Percentiles rank a stretch among this genome's conserved stretches.
Conservation (phyloP, 2,888 invertebrate species). For the Tiliacea citrago region DNA sequence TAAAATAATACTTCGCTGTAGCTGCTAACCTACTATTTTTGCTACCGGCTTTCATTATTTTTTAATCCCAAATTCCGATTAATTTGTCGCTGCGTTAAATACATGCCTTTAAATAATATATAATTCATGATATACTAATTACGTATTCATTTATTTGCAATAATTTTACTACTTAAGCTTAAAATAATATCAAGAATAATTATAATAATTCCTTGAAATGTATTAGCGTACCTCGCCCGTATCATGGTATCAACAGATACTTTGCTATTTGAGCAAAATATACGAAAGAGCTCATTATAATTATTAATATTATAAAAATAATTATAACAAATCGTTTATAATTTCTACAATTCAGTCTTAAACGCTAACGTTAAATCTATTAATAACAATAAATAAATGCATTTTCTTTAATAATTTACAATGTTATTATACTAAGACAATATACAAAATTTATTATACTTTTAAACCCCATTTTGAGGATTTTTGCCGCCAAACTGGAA, state of each 20-base stretch:
- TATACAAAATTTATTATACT: constrained; percentile 66
- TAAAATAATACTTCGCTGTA: too few relatives aligned
- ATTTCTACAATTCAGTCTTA: constrained; percentile 77
- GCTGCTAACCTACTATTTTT: too few relatives aligned
- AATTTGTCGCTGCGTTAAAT: too few relatives aligned
- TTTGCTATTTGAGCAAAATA: constrained; percentile 38
- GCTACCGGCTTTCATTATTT: too few relatives aligned
- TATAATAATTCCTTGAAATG: constrained; percentile 32
- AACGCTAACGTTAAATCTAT: constrained; percentile 73
- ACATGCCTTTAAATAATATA: too few relatives aligned
- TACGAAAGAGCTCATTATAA: constrained; percentile 44
- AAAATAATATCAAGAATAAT: constrained; percentile 24
- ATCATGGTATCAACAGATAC: constrained; percentile 47
- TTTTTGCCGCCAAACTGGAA: constrained; percentile 32
- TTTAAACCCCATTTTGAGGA: constrained; percentile 11
- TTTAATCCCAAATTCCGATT: too few relatives aligned
- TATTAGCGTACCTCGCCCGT: constrained; percentile 49
- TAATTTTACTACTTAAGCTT: constrained; percentile 42
- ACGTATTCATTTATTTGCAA: constrained; percentile 13
- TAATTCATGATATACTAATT: constrained; percentile 2
- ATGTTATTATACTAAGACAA: constrained; percentile 62
- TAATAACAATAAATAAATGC: constrained; percentile 85
- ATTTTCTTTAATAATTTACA: constrained; percentile 77
- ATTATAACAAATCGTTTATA: constrained; percentile 61
- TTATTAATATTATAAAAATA: constrained; percentile 41